Evolutionary conservation across 2,113 vertebrate species (phyloP).

Genomic region (Coptodon rendalli): DNA sequence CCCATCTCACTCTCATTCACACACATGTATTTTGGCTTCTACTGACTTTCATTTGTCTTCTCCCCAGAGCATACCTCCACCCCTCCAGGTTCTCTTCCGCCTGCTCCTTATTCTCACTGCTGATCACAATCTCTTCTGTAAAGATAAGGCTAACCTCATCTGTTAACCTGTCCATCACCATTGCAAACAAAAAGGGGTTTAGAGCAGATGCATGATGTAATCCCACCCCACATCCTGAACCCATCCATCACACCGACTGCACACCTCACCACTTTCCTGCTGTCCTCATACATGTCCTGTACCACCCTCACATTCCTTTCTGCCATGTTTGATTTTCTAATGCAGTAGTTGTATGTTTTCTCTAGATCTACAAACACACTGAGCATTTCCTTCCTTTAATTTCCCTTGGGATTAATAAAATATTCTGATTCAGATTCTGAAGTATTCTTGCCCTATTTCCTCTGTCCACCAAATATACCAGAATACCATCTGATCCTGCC

Average conservation of each 20-base stretch:
- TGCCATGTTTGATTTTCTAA: neutral
- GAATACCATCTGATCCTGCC: neutral
- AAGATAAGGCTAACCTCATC: neutral
- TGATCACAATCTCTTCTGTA: neutral
- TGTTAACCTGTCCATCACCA: neutral
- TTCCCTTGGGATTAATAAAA: neutral
- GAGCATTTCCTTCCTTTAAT: neutral
- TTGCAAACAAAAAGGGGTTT: neutral
- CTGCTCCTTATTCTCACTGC: neutral
- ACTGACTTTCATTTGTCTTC: neutral
- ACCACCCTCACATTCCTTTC: neutral
- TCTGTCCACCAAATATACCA: neutral
- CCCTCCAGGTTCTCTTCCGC: neutral
- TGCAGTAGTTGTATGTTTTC: neutral
- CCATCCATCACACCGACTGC: neutral
- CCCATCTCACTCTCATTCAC: neutral
- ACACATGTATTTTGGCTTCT: neutral
- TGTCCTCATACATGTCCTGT: neutral
- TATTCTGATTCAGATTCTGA: neutral
- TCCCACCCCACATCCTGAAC: neutral
- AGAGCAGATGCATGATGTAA: neutral
- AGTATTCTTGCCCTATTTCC: neutral
- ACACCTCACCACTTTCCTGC: neutral
- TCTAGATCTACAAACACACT: neutral
- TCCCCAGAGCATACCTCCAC: neutral